These are phyloP conservation scores for Bombyx mori DNA, from an alignment of 1,140 invertebrate genomes.

Conservation along the genomic window ASM3026992v2 NC_085127.1:5417501-5418000, in stretches of 20 bases:
- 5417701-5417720: conserved; percentile 11
- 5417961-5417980: conserved; percentile 17
- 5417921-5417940: conserved; percentile 25
- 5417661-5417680: conserved; percentile 11
- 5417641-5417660: conserved; percentile 11
- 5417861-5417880: background rate
- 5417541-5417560: conserved; percentile 19
- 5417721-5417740: conserved; percentile 15
- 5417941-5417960: conserved; percentile 27
- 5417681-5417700: conserved; percentile 9
- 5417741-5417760: conserved; percentile 4
- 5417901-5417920: conserved; percentile 11
- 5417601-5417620: background rate
- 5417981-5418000: conserved; percentile 29
- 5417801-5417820: conserved; percentile 5
- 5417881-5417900: background rate
- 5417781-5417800: conserved; percentile 2
- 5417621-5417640: background rate
- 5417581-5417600: background rate
- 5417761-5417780: conserved; percentile 2
- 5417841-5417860: background rate
- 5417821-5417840: conserved; percentile 2
- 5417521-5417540: conserved; percentile 64
- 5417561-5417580: background rate
- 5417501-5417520: conserved; percentile 73